Percentiles rank a stretch among this genome's conserved stretches.
These are phyloP conservation scores for Heliconius ethilla DNA, from an alignment of 2,888 invertebrate genomes.

Conservation along the genomic window DNA sequence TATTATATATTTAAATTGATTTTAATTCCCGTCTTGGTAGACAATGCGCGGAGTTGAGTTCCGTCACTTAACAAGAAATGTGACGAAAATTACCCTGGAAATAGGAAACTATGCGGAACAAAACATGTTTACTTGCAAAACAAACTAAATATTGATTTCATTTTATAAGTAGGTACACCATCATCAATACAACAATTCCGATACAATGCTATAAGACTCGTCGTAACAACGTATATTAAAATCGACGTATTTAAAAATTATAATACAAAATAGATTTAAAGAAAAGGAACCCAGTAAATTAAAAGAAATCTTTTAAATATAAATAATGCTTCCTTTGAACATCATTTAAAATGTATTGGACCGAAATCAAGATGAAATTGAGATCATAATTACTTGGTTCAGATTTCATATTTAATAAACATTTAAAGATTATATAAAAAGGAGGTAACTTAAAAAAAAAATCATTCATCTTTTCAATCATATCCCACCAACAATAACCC, in stretches of 20 bases:
- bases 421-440: conserved; percentile 4
- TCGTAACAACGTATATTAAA: background rate
- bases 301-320: background rate
- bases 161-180: no score
- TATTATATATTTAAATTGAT: no score
- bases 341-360: conserved; percentile 7
- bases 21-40: no score
- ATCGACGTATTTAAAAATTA: background rate
- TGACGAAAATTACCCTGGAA: no score
- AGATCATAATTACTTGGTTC: conserved; percentile 1
- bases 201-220: no score
- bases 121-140: no score
- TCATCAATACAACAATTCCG: no score
- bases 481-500: conserved; percentile 48
- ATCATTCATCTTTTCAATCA: conserved; percentile 47
- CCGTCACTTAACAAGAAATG: no score
- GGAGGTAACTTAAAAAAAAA: background rate
- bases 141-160: no score
- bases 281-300: background rate
- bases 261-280: background rate
- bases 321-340: background rate
- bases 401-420: background rate
- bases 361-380: background rate
- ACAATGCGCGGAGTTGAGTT: no score
- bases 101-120: no score